phyloP scores from a whole-genome alignment of 2,888 invertebrate species.

The Agonopterix arenella region DNA sequence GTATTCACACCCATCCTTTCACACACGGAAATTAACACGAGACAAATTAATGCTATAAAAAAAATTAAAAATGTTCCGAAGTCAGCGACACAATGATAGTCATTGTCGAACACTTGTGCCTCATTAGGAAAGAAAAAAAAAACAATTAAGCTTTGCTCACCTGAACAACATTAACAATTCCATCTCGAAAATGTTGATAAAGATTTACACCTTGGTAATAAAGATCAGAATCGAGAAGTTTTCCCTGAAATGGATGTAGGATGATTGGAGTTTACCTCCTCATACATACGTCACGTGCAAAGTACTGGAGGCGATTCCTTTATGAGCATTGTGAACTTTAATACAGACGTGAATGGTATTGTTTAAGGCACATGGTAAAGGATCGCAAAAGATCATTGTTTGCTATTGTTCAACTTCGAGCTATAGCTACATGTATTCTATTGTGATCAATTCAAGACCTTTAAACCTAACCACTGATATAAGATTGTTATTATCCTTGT shows the following conservation, averaged over 20 bases:
- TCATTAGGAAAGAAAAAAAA: conserved; percentile 71
- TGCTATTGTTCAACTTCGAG: not conserved
- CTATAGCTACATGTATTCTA: too few species aligned
- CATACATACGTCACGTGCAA: conserved; percentile 52
- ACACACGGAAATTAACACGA: conserved; percentile 39
- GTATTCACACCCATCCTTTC: conserved; percentile 25
- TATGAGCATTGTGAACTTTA: conserved; percentile 69
- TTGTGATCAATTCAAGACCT: too few species aligned
- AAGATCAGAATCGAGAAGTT: conserved; percentile 1
- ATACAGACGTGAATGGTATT: conserved; percentile 63
- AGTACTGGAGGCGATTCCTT: conserved; percentile 57
- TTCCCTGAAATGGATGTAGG: not conserved
- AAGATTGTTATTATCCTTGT: too few species aligned
- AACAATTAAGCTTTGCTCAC: conserved; percentile 57
- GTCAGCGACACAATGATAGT: conserved; percentile 56
- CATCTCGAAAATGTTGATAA: not conserved
- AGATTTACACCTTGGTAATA: not conserved
- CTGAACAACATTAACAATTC: conserved; percentile 25
- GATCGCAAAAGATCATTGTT: conserved; percentile 13
- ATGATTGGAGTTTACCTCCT: conserved; percentile 10
- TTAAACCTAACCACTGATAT: too few species aligned
- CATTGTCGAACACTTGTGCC: conserved; percentile 68
- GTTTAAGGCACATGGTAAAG: conserved; percentile 48
- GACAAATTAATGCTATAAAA: conserved; percentile 52
- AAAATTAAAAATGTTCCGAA: conserved; percentile 38